Base-by-base conservation (phyloP, 2,888 invertebrate genomes). In the Portevinia maculata region DNA sequence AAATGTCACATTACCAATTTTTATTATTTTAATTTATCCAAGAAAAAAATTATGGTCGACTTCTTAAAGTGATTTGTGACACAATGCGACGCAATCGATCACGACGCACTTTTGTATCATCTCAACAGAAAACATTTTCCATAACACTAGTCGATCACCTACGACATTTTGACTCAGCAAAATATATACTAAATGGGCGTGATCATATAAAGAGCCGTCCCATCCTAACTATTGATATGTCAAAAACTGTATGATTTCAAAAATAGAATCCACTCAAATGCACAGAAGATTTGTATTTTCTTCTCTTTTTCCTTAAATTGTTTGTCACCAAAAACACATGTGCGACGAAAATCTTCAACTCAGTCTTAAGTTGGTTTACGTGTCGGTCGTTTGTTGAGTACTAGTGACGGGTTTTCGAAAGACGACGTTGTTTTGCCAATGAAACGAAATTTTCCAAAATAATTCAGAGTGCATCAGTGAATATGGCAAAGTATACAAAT, bases 1-100 rank as follows among this genome's bases (percentile, higher is more conserved):
- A 88, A 84, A 81, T 87, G 89, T 88, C 88, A 89, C 88, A 87
- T 88, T 87, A 88, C 86, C 86, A 86, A 88, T 88, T 87, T 88
- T 87, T 85, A 87, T 85, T 74, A 85, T 76, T 84, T 85, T 85
- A 86, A 88, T 88, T 88, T 87, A 88, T 86, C 81, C 84, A 67
- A 76, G 48, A 71, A 44, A 32, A 75, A 83, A 86, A 84, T 85
- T 85, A 86, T 86, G 55, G 83, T 50, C 55, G 50, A 57, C 60
- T 70, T 50, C 52, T 46, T 48, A 41, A 50, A 59, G 67, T 78
- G 71, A 83, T 83, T 83, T 83, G 83, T 83, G 65, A 44, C 48
- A 55, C 62, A 44, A 55, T 32, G 71, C 71, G 59, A 78, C 48
- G 67, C 78, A 78, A 83, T 83, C 78, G 78, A 83, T 83, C 83